These are phyloP conservation scores for Brachylomia viminalis DNA, from an alignment of 2,888 invertebrate species.

Conservation along the genomic window DNA sequence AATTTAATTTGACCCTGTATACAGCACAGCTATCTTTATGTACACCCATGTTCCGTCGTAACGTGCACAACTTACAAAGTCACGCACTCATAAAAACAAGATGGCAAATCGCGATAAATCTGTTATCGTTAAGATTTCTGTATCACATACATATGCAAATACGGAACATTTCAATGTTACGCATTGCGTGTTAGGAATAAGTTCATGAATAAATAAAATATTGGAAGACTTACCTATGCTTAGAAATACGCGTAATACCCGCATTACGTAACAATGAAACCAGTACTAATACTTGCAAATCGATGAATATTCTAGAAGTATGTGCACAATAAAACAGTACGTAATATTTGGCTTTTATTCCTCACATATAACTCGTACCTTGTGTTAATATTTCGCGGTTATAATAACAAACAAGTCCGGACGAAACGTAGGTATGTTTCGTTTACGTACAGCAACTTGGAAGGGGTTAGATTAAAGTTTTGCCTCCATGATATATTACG, in stretches of 20 bases:
- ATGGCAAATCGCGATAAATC: slow-evolving; percentile 77
- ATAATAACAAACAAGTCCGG: slow-evolving; percentile 56
- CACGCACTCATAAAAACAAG: slow-evolving; percentile 76
- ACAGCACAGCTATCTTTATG: slow-evolving; percentile 55
- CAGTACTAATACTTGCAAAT: slow-evolving; percentile 46
- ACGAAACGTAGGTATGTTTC: slow-evolving; percentile 64
- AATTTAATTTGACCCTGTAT: slow-evolving; percentile 17
- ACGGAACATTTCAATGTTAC: slow-evolving; percentile 67
- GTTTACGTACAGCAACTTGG: slow-evolving; percentile 64
- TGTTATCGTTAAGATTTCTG: slow-evolving; percentile 79
- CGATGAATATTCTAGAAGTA: slow-evolving; percentile 37
- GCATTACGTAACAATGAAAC: slow-evolving; percentile 53
- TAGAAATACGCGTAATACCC: slow-evolving; percentile 50
- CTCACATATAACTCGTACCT: slow-evolving; percentile 32
- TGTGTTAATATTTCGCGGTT: slow-evolving; percentile 56
- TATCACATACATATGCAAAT: slow-evolving; percentile 78
- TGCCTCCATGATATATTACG: slow-evolving; percentile 79
- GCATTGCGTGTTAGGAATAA: slow-evolving; percentile 74
- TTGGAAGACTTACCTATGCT: slow-evolving; percentile 63
- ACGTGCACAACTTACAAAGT: slow-evolving; percentile 65
- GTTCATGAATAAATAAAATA: slow-evolving; percentile 73
- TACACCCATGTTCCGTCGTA: slow-evolving; percentile 65
- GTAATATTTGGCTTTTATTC: slow-evolving; percentile 53
- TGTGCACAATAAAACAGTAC: slow-evolving; percentile 57
- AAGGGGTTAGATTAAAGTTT: slow-evolving; percentile 77